Conservation (phyloP, 2,797 vertebrate genomes). For the Ciconia nigra region DNA sequence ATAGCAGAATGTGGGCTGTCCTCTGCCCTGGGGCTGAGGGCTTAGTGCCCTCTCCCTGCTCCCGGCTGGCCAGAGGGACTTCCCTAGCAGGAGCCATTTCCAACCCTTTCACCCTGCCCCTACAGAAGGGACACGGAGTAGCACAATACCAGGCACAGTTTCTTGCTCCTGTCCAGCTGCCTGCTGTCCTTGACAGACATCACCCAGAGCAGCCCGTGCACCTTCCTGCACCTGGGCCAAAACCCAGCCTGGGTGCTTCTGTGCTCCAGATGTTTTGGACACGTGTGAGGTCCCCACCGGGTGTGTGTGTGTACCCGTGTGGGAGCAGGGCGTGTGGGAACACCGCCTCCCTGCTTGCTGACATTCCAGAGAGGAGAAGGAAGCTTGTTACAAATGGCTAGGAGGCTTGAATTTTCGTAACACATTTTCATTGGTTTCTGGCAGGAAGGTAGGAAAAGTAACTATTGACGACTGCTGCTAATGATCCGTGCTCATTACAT, state of each 20-base stretch:
- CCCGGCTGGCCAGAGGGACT: background rate
- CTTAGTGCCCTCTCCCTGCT: background rate
- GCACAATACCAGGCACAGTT: background rate
- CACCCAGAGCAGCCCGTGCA: background rate
- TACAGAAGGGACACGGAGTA: background rate
- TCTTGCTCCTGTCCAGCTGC: background rate
- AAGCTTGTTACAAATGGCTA: background rate
- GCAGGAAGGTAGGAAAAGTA: slow-evolving; percentile 11
- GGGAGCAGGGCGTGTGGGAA: background rate
- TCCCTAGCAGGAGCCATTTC: background rate
- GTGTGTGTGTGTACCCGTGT: background rate
- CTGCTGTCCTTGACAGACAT: background rate
- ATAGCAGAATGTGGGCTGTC: background rate
- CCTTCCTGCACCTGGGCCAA: background rate
- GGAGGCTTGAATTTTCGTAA: background rate
- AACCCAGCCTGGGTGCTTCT: background rate
- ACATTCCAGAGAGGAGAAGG: background rate
- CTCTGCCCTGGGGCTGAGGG: background rate
- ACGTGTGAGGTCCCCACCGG: background rate
- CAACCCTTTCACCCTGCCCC: background rate
- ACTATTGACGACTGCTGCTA: background rate
- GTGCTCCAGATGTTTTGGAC: background rate
- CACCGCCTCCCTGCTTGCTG: background rate
- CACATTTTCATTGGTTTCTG: background rate
- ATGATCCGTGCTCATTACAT: background rate